Percentiles rank a stretch among this genome's conserved stretches.
These are phyloP conservation scores for Moxostoma hubbsi DNA, from an alignment of 2,797 vertebrate species.

Conservation along the genomic window DNA sequence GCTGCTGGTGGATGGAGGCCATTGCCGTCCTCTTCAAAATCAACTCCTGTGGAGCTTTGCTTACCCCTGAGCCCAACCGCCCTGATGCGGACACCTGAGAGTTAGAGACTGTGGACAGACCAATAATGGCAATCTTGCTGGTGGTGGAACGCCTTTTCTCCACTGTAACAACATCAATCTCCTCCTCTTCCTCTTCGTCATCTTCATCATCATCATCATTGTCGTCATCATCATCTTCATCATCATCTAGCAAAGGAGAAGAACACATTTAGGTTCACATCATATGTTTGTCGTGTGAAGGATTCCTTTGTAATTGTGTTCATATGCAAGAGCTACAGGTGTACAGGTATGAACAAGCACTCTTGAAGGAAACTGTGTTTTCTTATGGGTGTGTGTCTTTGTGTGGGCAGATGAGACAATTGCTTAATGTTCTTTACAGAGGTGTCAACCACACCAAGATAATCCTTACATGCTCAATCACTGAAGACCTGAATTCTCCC, in stretches of 20 bases:
- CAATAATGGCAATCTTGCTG: slow-evolving; percentile 72
- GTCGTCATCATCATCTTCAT: slow-evolving; percentile 69
- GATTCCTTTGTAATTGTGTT: slow-evolving; percentile 20
- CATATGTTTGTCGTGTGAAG: slow-evolving; percentile 54
- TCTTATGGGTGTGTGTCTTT: slow-evolving; percentile 53
- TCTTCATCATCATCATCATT: too few species aligned
- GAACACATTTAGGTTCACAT: slow-evolving; percentile 50
- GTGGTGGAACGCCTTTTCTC: slow-evolving; percentile 88
- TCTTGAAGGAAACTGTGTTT: slow-evolving; percentile 24
- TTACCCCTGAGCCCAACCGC: slow-evolving; percentile 51
- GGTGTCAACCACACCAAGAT: slow-evolving; percentile 55
- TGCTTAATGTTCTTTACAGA: not conserved
- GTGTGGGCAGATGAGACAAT: slow-evolving; percentile 46
- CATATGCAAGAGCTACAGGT: slow-evolving; percentile 1
- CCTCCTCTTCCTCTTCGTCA: slow-evolving; percentile 92
- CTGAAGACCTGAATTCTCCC: slow-evolving; percentile 19
- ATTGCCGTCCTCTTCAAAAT: slow-evolving; percentile 85
- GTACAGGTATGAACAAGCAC: slow-evolving; percentile 37
- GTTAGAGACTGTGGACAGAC: slow-evolving; percentile 30
- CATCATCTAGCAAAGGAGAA: slow-evolving; percentile 72
- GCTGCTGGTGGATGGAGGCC: slow-evolving; percentile 92
- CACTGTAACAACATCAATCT: slow-evolving; percentile 97
- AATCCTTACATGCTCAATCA: slow-evolving; percentile 46
- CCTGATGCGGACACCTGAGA: slow-evolving; percentile 53
- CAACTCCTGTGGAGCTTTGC: slow-evolving; percentile 83